Percentiles rank a stretch among this genome's conserved stretches.
Conservation (phyloP, 2,113 vertebrate genomes). For the Gymnobelideus leadbeateri region DNA sequence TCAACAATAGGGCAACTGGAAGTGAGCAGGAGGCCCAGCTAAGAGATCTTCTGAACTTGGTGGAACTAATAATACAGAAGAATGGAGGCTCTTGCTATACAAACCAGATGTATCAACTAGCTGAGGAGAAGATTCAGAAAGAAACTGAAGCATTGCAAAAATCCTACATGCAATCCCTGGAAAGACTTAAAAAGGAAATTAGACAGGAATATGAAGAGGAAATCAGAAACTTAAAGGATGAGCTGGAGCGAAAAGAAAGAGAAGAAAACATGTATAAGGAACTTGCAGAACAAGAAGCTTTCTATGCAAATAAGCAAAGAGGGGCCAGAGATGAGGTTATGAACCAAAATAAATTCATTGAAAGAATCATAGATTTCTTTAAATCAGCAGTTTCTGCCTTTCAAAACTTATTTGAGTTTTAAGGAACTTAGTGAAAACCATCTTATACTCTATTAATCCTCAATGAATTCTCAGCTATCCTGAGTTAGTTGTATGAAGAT, state of each 20-base stretch:
- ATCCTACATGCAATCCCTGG: background rate
- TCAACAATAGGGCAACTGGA: conserved; percentile 54
- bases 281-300: rapidly evolving
- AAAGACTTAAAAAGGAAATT: background rate
- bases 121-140: conserved; percentile 65
- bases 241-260: background rate
- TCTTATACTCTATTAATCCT: background rate
- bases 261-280: background rate
- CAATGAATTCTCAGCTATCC: background rate
- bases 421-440: background rate
- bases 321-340: conserved; percentile 13
- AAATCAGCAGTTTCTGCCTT: rapidly evolving
- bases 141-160: conserved; percentile 1
- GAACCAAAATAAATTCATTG: rapidly evolving
- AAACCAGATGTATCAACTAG: background rate
- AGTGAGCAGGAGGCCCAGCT: conserved; percentile 55
- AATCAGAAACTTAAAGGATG: background rate
- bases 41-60: conserved; percentile 15
- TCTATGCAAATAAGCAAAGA: background rate
- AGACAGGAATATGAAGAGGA: background rate
- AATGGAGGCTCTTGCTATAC: conserved; percentile 21
- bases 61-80: background rate
- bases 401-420: background rate
- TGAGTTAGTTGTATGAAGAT: background rate
- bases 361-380: rapidly evolving